phyloP scores from a whole-genome alignment of 2,888 invertebrate genomes.

The Plebejus argus region DNA sequence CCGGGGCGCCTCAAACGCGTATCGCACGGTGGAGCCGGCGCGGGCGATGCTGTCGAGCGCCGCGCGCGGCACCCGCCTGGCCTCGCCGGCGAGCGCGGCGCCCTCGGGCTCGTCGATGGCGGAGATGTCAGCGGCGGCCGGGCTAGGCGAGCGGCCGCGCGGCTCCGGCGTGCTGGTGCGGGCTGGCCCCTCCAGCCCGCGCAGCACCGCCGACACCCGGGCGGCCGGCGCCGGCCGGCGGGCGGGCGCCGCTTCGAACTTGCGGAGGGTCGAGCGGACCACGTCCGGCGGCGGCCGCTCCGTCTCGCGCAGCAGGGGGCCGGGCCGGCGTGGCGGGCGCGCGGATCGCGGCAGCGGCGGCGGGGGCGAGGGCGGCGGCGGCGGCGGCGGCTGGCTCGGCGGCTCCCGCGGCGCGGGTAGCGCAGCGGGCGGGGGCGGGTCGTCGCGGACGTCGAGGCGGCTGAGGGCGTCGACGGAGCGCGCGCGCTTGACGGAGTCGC shows the following conservation, averaged over 20 bases:
- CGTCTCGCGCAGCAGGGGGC: conserved; percentile 85
- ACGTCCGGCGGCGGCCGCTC: conserved; percentile 94
- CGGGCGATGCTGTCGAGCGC: conserved; percentile 84
- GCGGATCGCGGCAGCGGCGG: conserved; percentile 74
- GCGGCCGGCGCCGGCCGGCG: conserved; percentile 76
- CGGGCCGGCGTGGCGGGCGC: conserved; percentile 72
- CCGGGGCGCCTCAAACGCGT: conserved; percentile 74
- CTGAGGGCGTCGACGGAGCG: conserved; percentile 92
- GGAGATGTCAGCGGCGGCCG: conserved; percentile 50
- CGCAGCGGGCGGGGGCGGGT: conserved; percentile 86
- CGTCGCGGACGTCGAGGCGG: conserved; percentile 81
- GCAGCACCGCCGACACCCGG: conserved; percentile 69
- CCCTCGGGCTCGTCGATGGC: conserved; percentile 52
- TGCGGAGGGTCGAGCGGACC: conserved; percentile 91
- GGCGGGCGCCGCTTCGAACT: conserved; percentile 88
- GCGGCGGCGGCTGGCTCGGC: conserved; percentile 67
- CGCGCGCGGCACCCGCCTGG: conserved; percentile 77
- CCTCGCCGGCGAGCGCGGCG: conserved; percentile 50
- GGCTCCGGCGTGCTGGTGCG: conserved; percentile 64
- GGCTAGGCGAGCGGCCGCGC: conserved; percentile 50
- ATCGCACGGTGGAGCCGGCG: conserved; percentile 84
- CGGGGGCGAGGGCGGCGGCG: conserved; percentile 58
- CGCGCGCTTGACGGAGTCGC: conserved; percentile 88
- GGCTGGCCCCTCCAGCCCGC: conserved; percentile 59
- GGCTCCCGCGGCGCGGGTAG: conserved; percentile 79